Evolutionary conservation across 2,113 vertebrate genomes (phyloP).

Genomic region (Mesoclemmys tuberculata): DNA sequence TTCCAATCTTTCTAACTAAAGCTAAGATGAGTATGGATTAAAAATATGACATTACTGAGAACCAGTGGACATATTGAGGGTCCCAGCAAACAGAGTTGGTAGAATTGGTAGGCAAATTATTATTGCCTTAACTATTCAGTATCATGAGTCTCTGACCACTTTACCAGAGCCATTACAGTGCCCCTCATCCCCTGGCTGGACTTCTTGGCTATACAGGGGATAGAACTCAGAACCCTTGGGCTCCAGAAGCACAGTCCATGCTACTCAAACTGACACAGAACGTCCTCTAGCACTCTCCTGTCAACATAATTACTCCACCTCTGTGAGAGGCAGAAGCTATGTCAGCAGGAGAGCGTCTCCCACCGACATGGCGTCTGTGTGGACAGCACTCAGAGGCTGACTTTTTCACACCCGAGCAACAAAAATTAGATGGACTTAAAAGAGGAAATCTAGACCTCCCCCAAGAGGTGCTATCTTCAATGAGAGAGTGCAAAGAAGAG

Average conservation of each 20-base stretch:
- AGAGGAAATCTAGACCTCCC: too few species aligned
- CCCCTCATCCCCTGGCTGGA: too few species aligned
- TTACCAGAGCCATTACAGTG: not conserved
- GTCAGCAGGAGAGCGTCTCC: too few species aligned
- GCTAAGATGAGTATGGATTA: not conserved
- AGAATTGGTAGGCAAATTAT: not conserved
- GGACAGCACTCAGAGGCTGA: too few species aligned
- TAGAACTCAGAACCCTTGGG: not conserved
- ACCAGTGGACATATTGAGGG: not conserved
- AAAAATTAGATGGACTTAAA: too few species aligned
- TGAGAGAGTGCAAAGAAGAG: not conserved
- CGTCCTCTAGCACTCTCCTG: not conserved
- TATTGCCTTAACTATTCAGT: not conserved
- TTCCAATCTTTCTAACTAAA: conserved; percentile 50
- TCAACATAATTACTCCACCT: too few species aligned
- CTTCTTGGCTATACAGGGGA: not conserved
- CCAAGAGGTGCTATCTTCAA: not conserved
- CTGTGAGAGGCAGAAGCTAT: too few species aligned
- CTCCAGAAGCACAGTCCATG: not conserved
- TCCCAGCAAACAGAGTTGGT: not conserved
- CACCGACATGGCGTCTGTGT: too few species aligned
- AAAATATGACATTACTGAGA: not conserved
- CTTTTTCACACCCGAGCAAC: too few species aligned
- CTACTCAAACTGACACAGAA: not conserved
- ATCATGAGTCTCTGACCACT: not conserved